Percentiles rank a stretch among this genome's conserved stretches.
These are phyloP conservation scores for Arctopsyche grandis DNA, from an alignment of 1,140 invertebrate genomes.

Conservation along the genomic window DNA sequence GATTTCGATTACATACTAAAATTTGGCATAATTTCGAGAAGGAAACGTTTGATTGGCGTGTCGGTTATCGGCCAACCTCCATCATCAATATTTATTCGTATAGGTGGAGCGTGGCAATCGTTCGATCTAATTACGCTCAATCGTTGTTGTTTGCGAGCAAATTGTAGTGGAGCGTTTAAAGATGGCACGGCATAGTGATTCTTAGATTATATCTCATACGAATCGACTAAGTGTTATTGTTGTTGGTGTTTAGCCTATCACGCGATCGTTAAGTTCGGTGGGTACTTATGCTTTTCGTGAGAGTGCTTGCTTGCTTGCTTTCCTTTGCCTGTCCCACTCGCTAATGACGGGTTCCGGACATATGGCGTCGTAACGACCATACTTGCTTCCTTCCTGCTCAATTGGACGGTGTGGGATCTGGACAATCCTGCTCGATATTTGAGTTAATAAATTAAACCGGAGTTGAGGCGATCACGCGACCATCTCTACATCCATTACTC, in stretches of 20 bases:
- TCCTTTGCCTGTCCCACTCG: not conserved
- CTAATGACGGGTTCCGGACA: conserved; percentile 29
- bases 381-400: not conserved
- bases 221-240: conserved; percentile 35
- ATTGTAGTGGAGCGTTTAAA: not conserved
- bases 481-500: too few species aligned
- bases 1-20: too few species aligned
- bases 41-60: too few species aligned
- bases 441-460: not conserved
- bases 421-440: not conserved
- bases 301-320: conserved; percentile 15
- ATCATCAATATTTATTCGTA: too few species aligned
- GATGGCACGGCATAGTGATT: conserved; percentile 2
- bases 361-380: not conserved
- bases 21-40: too few species aligned
- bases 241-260: conserved; percentile 33
- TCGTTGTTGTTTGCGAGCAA: not conserved
- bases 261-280: conserved; percentile 32
- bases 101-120: not conserved
- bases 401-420: conserved; percentile 8
- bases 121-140: conserved; percentile 4
- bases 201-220: conserved; percentile 39
- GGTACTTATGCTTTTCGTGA: conserved; percentile 24
- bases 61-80: too few species aligned
- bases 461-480: too few species aligned